Percentiles rank a stretch among this genome's conserved stretches.
phyloP scores from a whole-genome alignment of 2,888 invertebrate genomes.

The Keiferia lycopersicella region DNA sequence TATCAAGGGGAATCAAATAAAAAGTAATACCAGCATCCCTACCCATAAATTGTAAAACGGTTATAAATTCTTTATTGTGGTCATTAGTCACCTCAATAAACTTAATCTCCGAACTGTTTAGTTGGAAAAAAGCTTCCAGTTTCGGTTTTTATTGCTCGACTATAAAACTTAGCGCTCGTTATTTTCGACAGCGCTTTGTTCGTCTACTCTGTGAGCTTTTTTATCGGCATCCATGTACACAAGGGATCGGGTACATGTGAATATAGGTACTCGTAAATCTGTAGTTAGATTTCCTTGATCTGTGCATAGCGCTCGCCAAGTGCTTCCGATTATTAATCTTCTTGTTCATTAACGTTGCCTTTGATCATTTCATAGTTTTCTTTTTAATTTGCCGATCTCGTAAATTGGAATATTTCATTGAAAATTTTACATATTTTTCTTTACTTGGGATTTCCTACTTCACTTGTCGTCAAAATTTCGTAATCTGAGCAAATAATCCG shows the following conservation, averaged over 20 bases:
- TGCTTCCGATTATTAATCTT: slow-evolving; percentile 27
- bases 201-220: slow-evolving; percentile 37
- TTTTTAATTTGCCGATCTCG: slow-evolving; percentile 6
- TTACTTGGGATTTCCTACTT: not conserved
- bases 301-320: slow-evolving; percentile 23
- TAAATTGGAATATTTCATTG: not conserved
- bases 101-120: slow-evolving; percentile 56
- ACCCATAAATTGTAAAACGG: slow-evolving; percentile 36
- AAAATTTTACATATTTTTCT: not conserved
- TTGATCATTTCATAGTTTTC: slow-evolving; percentile 23
- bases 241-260: slow-evolving; percentile 59
- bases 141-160: slow-evolving; percentile 65
- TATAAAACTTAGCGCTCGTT: slow-evolving; percentile 63
- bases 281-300: slow-evolving; percentile 40
- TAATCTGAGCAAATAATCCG: not conserved
- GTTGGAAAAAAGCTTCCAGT: slow-evolving; percentile 64
- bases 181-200: slow-evolving; percentile 51
- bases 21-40: not conserved
- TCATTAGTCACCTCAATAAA: slow-evolving; percentile 52
- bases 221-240: slow-evolving; percentile 23
- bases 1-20: not conserved
- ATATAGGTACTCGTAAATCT: slow-evolving; percentile 52
- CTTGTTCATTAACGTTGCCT: slow-evolving; percentile 20
- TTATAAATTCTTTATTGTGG: slow-evolving; percentile 55
- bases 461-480: not conserved